phyloP scores from a whole-genome alignment of 2,888 invertebrate species.

The Diarsia dahlii region DNA sequence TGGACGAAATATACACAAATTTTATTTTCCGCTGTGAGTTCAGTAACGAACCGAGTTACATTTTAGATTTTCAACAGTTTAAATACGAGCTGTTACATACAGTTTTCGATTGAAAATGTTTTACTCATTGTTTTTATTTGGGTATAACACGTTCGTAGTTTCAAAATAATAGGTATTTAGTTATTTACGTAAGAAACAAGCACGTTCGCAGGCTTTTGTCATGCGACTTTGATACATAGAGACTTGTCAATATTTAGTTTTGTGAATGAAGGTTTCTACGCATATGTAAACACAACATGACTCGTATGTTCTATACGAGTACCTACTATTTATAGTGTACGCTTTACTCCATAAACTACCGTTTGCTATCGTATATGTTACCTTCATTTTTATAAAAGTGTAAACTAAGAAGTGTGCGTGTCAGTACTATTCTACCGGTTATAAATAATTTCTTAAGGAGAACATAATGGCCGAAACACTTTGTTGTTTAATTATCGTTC shows the following conservation, averaged over 20 bases:
- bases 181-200: neutral
- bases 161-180: neutral
- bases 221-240: neutral
- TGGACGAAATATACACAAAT: conserved; percentile 45
- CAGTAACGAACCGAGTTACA: conserved; percentile 50
- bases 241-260: conserved; percentile 25
- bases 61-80: conserved; percentile 43
- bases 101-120: conserved; percentile 27
- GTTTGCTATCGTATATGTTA: conserved; percentile 13
- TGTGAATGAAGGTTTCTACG: conserved; percentile 9
- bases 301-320: neutral
- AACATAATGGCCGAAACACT: conserved; percentile 9
- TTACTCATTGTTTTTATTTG: conserved; percentile 21
- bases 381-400: neutral
- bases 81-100: conserved; percentile 30
- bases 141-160: neutral
- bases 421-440: neutral
- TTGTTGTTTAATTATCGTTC: neutral
- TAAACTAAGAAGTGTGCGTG: neutral
- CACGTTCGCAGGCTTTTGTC: conserved; percentile 5
- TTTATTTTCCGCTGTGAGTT: conserved; percentile 48
- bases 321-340: neutral
- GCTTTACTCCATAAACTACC: neutral
- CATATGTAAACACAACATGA: conserved; percentile 3
- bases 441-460: neutral